A percentile compares a stretch with the other conserved stretches of the same genome.
Conservation (phyloP, 2,797 vertebrate genomes). For the Neopelma chrysocephalum region DNA sequence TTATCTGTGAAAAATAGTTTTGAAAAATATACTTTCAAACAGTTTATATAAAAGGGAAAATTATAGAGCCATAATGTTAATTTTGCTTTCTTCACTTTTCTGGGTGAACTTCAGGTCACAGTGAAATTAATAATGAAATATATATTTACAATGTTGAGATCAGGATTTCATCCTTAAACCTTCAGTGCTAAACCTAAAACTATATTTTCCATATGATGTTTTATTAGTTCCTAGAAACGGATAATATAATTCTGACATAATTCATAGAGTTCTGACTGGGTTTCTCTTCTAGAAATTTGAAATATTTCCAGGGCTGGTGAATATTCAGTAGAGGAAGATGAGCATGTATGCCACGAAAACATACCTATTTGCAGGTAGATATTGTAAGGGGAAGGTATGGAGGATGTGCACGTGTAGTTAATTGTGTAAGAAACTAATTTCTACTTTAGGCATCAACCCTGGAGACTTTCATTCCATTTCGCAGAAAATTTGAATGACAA, state of each 20-base stretch:
- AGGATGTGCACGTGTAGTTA: neutral
- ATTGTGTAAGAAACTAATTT: neutral
- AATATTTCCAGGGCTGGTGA: neutral
- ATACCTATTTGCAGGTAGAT: neutral
- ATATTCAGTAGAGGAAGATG: neutral
- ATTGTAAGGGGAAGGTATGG: neutral
- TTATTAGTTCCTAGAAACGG: neutral
- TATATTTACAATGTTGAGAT: neutral
- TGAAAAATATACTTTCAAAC: neutral
- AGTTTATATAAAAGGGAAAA: neutral
- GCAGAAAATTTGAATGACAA: neutral
- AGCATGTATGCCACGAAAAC: neutral
- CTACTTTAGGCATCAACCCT: neutral
- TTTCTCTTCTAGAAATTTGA: neutral
- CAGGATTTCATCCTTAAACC: neutral
- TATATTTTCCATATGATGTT: neutral
- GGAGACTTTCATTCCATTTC: neutral
- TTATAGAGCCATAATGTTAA: neutral
- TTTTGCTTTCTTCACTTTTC: neutral
- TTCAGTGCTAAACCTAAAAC: neutral
- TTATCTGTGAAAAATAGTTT: neutral
- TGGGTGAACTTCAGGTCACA: neutral
- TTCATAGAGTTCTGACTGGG: neutral
- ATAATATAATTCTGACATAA: neutral
- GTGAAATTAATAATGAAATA: neutral